Percentiles rank a stretch among this genome's conserved stretches.
These are phyloP conservation scores for Alauda arvensis DNA, from an alignment of 2,797 vertebrate genomes.

Conservation along the genomic window DNA sequence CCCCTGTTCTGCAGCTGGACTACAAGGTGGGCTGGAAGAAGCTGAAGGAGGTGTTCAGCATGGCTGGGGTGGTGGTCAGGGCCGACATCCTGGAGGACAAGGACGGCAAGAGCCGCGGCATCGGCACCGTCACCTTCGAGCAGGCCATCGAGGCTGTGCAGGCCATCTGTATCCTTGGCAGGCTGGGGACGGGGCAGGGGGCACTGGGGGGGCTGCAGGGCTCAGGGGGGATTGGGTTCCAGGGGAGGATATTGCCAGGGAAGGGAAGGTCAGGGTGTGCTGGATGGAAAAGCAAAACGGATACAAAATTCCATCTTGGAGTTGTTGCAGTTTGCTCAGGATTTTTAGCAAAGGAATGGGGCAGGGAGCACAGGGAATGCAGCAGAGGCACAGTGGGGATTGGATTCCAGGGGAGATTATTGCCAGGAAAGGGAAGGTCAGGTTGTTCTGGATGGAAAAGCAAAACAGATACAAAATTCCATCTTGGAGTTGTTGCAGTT, in stretches of 20 bases:
- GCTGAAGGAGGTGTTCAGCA: constrained; percentile 95
- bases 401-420: fast-evolving
- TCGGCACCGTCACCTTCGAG: constrained; percentile 95
- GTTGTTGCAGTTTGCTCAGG: background rate
- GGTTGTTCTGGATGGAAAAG: background rate
- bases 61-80: constrained; percentile 90
- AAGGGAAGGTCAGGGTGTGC: too few species aligned
- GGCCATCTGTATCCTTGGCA: constrained; percentile 93
- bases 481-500: background rate
- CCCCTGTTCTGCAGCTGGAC: constrained; percentile 81
- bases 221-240: too few species aligned
- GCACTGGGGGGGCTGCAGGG: too few species aligned
- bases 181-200: fast-evolving
- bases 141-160: constrained; percentile 96
- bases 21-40: constrained; percentile 99
- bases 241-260: background rate
- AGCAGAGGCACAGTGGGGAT: fast-evolving
- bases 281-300: background rate
- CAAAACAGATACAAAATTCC: fast-evolving
- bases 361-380: background rate
- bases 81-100: constrained; percentile 95
- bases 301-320: fast-evolving
- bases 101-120: constrained; percentile 94
- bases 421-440: too few species aligned
- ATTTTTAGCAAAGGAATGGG: background rate